Conservation (phyloP, 2,797 vertebrate genomes). For the Gymnodraco acuticeps region DNA sequence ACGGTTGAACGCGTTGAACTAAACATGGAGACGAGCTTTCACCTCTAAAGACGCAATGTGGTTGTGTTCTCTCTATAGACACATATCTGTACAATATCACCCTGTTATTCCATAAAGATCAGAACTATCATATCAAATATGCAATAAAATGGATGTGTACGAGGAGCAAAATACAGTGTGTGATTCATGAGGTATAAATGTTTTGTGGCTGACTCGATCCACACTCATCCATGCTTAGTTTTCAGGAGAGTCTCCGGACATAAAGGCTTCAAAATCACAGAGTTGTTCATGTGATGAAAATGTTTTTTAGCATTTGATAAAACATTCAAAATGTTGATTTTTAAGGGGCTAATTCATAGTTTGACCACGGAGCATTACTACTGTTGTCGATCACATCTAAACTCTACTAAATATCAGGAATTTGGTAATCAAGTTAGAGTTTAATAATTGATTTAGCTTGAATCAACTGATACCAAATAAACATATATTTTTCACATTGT, state of each 20-base stretch:
- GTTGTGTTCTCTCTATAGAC: constrained; percentile 25
- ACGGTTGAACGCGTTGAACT: constrained; percentile 10
- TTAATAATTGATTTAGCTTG: not conserved
- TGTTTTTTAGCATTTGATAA: not conserved
- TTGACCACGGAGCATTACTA: not conserved
- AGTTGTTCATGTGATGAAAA: constrained; percentile 1
- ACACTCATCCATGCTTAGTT: not conserved
- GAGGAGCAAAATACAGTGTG: constrained; percentile 2
- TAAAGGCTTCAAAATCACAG: constrained; percentile 4
- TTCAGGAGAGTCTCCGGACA: not conserved
- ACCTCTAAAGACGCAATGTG: constrained; percentile 25
- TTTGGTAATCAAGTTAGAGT: not conserved
- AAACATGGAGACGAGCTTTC: constrained; percentile 14
- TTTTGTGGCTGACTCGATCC: constrained; percentile 24
- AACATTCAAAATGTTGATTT: constrained; percentile 14
- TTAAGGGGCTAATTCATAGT: not conserved
- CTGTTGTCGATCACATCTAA: not conserved
- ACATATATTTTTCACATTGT: not conserved
- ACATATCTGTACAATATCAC: constrained; percentile 55
- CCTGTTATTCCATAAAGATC: constrained; percentile 50
- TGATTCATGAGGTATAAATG: constrained; percentile 46
- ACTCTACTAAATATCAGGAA: not conserved
- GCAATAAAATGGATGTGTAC: constrained; percentile 12
- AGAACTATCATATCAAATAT: constrained; percentile 22
- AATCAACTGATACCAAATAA: not conserved